These are phyloP conservation scores for Mesorhabditis belari DNA, from an alignment of 2,888 invertebrate genomes.

Conservation along the genomic window DNA sequence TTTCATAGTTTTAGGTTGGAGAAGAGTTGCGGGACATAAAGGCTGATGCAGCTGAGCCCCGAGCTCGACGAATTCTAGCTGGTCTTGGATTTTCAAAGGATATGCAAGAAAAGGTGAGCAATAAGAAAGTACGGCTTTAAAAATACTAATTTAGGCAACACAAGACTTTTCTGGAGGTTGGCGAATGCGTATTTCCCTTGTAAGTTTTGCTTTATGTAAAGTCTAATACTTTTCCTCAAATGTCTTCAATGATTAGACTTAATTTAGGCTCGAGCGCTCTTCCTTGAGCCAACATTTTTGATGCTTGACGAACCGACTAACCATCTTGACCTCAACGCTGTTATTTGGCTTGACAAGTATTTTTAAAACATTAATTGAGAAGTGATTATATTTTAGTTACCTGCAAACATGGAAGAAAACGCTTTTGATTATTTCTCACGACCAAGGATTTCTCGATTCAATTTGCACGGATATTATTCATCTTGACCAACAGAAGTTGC, in stretches of 20 bases:
- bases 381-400: conserved; percentile 64
- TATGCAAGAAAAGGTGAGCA: conserved; percentile 71
- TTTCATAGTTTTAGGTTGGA: conserved; percentile 65
- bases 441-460: conserved; percentile 98
- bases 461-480: conserved; percentile 99
- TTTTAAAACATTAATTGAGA: conserved; percentile 46
- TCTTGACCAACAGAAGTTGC: conserved; percentile 83
- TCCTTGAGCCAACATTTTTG: conserved; percentile 90
- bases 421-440: conserved; percentile 92
- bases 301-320: conserved; percentile 98
- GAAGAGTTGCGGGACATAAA: conserved; percentile 90
- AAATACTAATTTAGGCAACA: background rate
- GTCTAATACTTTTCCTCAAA: background rate
- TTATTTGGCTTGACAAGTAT: conserved; percentile 98
- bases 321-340: conserved; percentile 96
- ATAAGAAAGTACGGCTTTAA: too few relatives aligned
- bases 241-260: too few relatives aligned
- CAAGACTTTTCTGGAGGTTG: conserved; percentile 74
- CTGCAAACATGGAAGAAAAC: conserved; percentile 98
- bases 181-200: conserved; percentile 73
- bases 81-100: conserved; percentile 79
- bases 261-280: conserved; percentile 78
- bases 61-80: conserved; percentile 87
- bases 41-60: conserved; percentile 93
- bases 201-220: conserved; percentile 2